Evolutionary conservation across 2,113 vertebrate species (phyloP), one percentile per base, ranked within the genome.

Genomic region (Illadopsis cleaveri): DNA sequence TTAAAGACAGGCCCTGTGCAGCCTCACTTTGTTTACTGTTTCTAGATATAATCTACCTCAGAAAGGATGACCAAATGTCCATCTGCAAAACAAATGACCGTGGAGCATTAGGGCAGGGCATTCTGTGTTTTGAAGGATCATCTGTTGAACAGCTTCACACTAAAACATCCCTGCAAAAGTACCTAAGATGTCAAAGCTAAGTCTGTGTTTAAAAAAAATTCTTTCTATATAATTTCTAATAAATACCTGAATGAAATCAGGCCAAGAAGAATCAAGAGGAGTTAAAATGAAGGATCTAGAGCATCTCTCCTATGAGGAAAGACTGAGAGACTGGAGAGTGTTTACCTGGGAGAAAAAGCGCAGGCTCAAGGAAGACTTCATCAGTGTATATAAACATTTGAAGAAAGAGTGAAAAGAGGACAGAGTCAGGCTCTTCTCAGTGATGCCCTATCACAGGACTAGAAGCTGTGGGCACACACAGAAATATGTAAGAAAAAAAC

Each of bases 21-120:
- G 19, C 14, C 23, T 83, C 40, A 38, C 10, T 73, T 90, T 60
- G 8, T 50, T 28, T 17, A 70, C 33, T 47, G 4, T 73, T 88
- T 58, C 58, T 83, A 57, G 35, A 83, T 38, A 69, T 20, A 86
- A 54, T 7, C 35, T 77, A 31, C 9, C 23, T 50, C 28, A 47
- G 44, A 87, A 68, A 64, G 13, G 20, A 18, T n/a, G 16, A 71
- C 53, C 37, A 85, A 84, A 68, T 7, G 3, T 31, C 12, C 30
- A 47, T 24, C 57, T 93, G 56, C 31, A 58, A 86, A 80, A 70
- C 8, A 73, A 42, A 25, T 21, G 3, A 66, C 14, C 12, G 53
- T 62, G 19, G 3, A 82, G 14, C 8, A 11, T 15, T 12, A 78
- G 1, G 0, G 33, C 1, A 78, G 1, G 0, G 33, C 1, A 1